Conservation (phyloP, 2,888 invertebrate genomes). For the Kryphioiulus occultus region DNA sequence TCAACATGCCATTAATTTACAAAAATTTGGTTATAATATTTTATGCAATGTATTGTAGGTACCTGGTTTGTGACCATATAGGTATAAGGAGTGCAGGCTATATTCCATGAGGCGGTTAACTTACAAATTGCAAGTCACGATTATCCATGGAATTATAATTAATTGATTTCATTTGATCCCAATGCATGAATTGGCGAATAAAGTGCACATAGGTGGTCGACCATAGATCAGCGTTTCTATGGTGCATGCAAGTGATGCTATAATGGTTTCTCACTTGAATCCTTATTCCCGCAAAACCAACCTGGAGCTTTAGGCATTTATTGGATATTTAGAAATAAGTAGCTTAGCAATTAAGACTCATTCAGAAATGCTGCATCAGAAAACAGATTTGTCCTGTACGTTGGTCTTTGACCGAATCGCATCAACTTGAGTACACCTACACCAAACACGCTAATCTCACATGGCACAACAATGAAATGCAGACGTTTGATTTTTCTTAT, state of each 20-base stretch:
- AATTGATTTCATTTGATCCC: neutral
- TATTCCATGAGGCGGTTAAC: neutral
- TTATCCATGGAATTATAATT: neutral
- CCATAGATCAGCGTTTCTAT: neutral
- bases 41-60: too few relatives aligned
- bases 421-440: neutral
- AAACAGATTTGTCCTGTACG: neutral
- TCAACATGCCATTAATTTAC: too few relatives aligned
- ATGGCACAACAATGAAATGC: neutral
- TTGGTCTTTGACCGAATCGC: neutral
- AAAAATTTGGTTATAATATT: neutral
- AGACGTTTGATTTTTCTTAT: neutral
- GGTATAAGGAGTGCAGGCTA: neutral
- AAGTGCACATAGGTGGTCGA: neutral
- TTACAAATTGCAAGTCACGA: neutral
- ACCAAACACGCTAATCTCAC: neutral
- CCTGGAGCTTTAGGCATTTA: slow-evolving; percentile 20
- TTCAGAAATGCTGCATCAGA: neutral
- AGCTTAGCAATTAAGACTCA: neutral
- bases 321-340: slow-evolving; percentile 6
- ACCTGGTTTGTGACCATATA: neutral
- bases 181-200: neutral
- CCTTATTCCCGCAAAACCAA: neutral
- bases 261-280: neutral
- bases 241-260: neutral